Conservation (phyloP, 2,113 vertebrate genomes). For the Leptobrachium leishanense region DNA sequence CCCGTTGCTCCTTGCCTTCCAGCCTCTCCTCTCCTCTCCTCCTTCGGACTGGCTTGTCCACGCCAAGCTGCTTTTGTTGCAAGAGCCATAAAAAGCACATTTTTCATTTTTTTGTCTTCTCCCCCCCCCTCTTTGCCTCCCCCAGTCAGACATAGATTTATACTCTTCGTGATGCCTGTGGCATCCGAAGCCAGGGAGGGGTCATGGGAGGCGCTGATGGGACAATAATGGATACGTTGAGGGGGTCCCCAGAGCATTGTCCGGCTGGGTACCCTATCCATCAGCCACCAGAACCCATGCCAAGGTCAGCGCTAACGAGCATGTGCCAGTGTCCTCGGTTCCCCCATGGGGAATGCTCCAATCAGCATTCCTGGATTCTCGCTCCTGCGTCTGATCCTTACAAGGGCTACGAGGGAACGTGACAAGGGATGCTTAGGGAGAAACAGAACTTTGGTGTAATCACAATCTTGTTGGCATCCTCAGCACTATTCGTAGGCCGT, state of each 20-base stretch:
- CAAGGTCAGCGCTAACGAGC: slow-evolving; percentile 98
- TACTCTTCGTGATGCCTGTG: slow-evolving; percentile 79
- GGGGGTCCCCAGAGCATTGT: slow-evolving; percentile 83
- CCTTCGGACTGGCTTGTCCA: not conserved
- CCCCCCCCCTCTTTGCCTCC: slow-evolving; percentile 56
- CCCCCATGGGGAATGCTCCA: slow-evolving; percentile 58
- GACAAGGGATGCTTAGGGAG: slow-evolving; percentile 24
- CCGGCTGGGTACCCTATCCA: slow-evolving; percentile 86
- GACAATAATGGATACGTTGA: slow-evolving; percentile 91
- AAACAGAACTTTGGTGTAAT: not conserved
- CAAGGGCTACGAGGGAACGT: slow-evolving; percentile 40
- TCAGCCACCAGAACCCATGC: slow-evolving; percentile 83
- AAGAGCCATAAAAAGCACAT: slow-evolving; percentile 63
- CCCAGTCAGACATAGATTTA: slow-evolving; percentile 91
- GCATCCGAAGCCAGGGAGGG: slow-evolving; percentile 72
- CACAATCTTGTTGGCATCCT: not conserved
- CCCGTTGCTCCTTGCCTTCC: not conserved
- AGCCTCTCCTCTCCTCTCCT: not conserved
- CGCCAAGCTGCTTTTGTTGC: slow-evolving; percentile 58
- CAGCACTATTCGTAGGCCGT: too few species aligned
- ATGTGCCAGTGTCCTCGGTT: slow-evolving; percentile 74
- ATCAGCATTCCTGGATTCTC: not conserved
- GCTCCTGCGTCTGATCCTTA: slow-evolving; percentile 36
- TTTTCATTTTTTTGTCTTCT: slow-evolving; percentile 66
- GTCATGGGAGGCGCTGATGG: slow-evolving; percentile 74